Conservation (phyloP, 2,113 vertebrate species). For the Astur gentilis region DNA sequence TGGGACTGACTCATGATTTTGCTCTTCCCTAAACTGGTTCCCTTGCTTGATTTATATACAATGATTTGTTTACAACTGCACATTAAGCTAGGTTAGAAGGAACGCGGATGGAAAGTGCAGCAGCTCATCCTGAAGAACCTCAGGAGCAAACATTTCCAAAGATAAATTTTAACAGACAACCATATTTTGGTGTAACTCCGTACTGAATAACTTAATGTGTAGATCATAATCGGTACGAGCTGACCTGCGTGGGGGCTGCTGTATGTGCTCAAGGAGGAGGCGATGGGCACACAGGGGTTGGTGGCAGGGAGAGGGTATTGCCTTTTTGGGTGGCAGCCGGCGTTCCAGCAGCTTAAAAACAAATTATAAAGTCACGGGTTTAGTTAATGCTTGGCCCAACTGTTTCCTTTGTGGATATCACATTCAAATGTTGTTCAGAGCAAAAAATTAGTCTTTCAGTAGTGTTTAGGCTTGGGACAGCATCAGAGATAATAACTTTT, state of each 20-base stretch:
- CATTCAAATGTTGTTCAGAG: background rate
- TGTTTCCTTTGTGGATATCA: background rate
- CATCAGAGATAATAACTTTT: background rate
- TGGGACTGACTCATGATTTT: background rate
- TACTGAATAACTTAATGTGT: background rate
- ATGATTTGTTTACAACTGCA: background rate
- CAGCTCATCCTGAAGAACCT: background rate
- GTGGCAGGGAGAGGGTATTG: background rate
- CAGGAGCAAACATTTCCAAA: background rate
- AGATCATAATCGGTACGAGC: background rate
- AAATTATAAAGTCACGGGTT: background rate
- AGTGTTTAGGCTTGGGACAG: background rate
- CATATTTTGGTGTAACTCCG: background rate
- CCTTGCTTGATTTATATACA: background rate
- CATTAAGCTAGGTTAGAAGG: background rate
- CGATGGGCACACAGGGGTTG: rapidly evolving
- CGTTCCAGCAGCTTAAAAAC: background rate
- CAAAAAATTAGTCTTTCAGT: background rate
- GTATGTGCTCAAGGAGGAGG: background rate
- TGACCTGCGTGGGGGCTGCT: background rate
- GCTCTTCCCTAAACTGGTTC: background rate
- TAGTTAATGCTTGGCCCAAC: background rate
- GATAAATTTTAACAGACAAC: background rate
- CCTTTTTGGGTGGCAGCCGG: background rate
- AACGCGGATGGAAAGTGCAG: background rate